A percentile compares a stretch with the other conserved stretches of the same genome.
phyloP scores from a whole-genome alignment of 1,140 invertebrate species.

The Mylabris phalerata region DNA sequence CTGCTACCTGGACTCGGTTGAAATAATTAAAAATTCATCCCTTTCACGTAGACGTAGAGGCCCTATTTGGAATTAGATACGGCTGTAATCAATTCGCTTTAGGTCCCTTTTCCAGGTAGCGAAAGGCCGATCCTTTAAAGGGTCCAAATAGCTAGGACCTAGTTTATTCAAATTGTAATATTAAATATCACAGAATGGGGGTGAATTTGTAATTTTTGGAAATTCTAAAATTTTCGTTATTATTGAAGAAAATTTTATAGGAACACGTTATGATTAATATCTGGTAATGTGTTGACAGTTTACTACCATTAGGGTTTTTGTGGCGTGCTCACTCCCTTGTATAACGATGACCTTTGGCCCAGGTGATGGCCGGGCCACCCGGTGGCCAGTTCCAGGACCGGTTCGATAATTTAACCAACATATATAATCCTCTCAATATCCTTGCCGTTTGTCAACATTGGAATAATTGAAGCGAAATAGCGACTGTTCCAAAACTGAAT shows the following conservation, averaged over 20 bases:
- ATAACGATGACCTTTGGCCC: conserved; percentile 28
- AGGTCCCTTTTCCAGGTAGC: conserved; percentile 33
- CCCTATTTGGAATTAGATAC: too few species aligned
- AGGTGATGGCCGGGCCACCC: conserved; percentile 8
- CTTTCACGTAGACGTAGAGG: background rate
- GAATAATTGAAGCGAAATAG: too few species aligned
- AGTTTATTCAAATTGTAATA: background rate
- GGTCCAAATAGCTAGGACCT: background rate
- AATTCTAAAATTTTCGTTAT: background rate
- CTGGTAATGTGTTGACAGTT: conserved; percentile 42
- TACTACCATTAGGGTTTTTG: conserved; percentile 42
- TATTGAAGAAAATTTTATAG: background rate
- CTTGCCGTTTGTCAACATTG: too few species aligned
- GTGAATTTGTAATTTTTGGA: too few species aligned
- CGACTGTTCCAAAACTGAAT: background rate
- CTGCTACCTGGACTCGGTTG: background rate
- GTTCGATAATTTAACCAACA: conserved; percentile 6
- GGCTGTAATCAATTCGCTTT: too few species aligned
- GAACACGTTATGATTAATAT: conserved; percentile 40
- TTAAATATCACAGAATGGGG: background rate
- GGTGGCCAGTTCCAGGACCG: conserved; percentile 4
- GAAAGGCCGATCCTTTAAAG: conserved; percentile 5
- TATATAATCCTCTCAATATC: too few species aligned
- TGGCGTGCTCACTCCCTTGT: conserved; percentile 42
- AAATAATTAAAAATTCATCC: background rate